Base-by-base conservation (phyloP, 2,888 invertebrate species). In the Rambutsinella grinnellia region DNA sequence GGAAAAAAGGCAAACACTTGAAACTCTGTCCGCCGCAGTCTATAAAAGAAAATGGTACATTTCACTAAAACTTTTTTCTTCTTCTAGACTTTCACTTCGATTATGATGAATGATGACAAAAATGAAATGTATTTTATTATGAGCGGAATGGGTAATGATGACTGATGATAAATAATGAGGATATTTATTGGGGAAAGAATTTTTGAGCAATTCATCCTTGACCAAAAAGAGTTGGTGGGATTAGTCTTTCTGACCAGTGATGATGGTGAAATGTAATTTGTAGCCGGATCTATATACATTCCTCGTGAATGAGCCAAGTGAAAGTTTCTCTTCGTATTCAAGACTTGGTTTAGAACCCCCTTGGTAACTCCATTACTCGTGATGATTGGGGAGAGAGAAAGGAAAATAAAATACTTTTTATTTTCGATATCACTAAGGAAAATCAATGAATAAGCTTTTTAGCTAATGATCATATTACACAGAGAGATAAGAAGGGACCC, bases 371-470 rank as follows among this genome's bases (percentile, higher is more conserved):
- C 21, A 15, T 19, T 53, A 2, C 6, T 1, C 21, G 21, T 17
- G 13, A 8, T 24, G 21, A 21, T 36, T n/a, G 23, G 8, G 3
- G 19, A 1, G 10, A 46, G 23, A 23, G 19, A 46, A n/a, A 46
- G 62, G 15, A 44, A 44, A 23, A 60, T 36, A 57, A 17, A 57
- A 5, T 57, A 15, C 58, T 44, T 23, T 58, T 62, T 62, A 57
- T 57, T 62, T 62, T 49, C 47, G 47, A 10, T 62, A 27, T 23
- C 21, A 23, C 17, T 66, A 58, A 60, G 61, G 27, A 62, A 61
- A 65, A 70, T 71, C 71, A 51, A 71, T 71, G 56, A 66, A 56
- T 66, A 62, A 71, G 68, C 75, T 75, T 62, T 75, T 68, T 67
- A 67, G 75, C 56, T 75, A 75, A 75, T 75, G 68, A 75, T 75